Evolutionary conservation across 2,888 invertebrate genomes (phyloP).

Genomic region (Nymphalis polychloros): DNA sequence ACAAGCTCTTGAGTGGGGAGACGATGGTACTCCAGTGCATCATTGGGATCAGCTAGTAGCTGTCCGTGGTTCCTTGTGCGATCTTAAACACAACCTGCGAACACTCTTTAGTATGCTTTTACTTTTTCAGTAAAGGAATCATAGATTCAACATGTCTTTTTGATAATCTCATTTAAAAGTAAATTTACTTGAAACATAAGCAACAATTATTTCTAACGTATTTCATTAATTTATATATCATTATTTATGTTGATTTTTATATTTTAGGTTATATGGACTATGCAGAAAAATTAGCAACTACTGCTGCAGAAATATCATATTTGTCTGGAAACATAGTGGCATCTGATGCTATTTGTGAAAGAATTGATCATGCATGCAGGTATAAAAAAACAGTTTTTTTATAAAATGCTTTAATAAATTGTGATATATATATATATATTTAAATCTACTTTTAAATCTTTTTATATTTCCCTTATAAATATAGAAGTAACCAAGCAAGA

Average conservation of each 20-base stretch:
- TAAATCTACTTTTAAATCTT: constrained; percentile 33
- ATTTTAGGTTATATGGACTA: constrained; percentile 78
- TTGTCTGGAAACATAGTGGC: constrained; percentile 77
- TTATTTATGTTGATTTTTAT: not conserved
- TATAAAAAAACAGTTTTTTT: constrained; percentile 41
- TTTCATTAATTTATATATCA: not conserved
- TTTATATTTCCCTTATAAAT: constrained; percentile 30
- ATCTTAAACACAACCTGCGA: constrained; percentile 70
- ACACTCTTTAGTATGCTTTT: constrained; percentile 63
- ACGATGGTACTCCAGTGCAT: constrained; percentile 69
- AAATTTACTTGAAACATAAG: not conserved
- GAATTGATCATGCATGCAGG: constrained; percentile 76
- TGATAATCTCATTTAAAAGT: not conserved
- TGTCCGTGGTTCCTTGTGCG: constrained; percentile 65
- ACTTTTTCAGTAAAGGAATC: too few relatives aligned
- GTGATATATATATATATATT: constrained; percentile 34
- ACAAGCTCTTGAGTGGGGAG: constrained; percentile 77
- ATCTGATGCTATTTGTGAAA: constrained; percentile 79
- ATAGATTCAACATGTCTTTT: not conserved
- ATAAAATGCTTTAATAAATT: constrained; percentile 43
- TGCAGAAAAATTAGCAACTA: constrained; percentile 79
- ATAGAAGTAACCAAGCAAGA: constrained; percentile 25
- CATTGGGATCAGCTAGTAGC: constrained; percentile 78
- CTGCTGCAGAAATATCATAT: constrained; percentile 79
- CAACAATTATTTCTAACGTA: not conserved